Evolutionary conservation across 2,797 vertebrate genomes (phyloP), one percentile per base, ranked within the genome.

Genomic region (Pteronotus mesoamericanus): DNA sequence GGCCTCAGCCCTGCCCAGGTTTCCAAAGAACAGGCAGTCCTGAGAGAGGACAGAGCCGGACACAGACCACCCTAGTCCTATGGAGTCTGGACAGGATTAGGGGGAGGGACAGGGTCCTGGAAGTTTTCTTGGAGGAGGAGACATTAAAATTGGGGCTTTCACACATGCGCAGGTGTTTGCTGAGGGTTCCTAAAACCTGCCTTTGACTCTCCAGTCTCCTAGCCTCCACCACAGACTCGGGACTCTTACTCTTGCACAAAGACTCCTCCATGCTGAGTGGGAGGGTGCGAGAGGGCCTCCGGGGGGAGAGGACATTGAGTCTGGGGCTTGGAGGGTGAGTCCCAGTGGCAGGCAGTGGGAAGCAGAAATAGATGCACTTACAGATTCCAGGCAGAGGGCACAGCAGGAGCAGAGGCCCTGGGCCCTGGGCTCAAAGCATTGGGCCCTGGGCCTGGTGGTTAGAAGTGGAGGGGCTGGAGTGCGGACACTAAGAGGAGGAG

Each of bases 391-490:
- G 55, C 24, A 89, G 75, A 64, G 69, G 59, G 37, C 9, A 29
- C 14, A 42, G 21, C 12, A 16, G 18, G 77, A 15, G n/a, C 29
- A 14, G 82, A 42, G 57, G 26, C 32, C 44, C 53, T 16, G 51
- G 0, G 9, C 19, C 37, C 26, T 12, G 57, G 59, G 79, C 75
- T 78, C 75, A 37, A 53, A 66, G 29, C 57, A 32, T 24, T 24
- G 9, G 9, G 7, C 0, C 21, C 37, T 9, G 29, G 32, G 48
- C 5, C 24, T 9, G 24, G 14, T 10, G 3, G 21, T 55, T 14
- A 85, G 74, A 72, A 9, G 32, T 6, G 29, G 22, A 55, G 24
- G 4, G 26, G 26, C 68, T 26, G 39, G 16, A 64, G 18, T 10
- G n/a, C 11, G 3, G 9, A 22, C n/a, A 16, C 6, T 22, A 22